These are phyloP conservation scores for Buphagus erythrorhynchus DNA, from an alignment of 2,797 vertebrate species.

Conservation along the genomic window DNA sequence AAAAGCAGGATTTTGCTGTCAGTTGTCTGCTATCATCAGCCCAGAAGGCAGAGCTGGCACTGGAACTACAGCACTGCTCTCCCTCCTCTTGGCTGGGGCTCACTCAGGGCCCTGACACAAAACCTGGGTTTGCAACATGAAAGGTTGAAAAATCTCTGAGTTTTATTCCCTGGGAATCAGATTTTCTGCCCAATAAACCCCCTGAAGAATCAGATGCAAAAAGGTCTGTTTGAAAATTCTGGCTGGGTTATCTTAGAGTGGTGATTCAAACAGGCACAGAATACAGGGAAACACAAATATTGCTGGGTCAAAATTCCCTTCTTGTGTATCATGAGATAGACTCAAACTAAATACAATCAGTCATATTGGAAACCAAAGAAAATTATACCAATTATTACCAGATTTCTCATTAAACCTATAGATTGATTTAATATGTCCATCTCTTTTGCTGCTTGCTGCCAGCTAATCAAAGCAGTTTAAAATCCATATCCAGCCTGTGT, in stretches of 20 bases:
- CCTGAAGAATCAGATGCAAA: background rate
- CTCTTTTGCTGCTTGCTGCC: background rate
- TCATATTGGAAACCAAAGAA: background rate
- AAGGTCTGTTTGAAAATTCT: background rate
- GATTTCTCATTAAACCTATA: background rate
- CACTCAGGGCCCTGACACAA: background rate
- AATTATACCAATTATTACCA: background rate
- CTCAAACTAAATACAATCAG: background rate
- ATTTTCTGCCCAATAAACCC: conserved; percentile 47
- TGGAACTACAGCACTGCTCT: background rate
- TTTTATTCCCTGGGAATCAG: background rate
- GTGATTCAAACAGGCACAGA: background rate
- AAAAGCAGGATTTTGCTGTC: background rate
- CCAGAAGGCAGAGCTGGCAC: background rate
- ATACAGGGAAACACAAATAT: background rate
- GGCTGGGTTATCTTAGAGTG: fast-evolving
- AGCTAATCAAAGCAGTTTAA: background rate
- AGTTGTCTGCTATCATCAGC: background rate
- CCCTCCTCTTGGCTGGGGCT: background rate
- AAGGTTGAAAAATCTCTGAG: conserved; percentile 6
- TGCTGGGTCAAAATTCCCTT: background rate
- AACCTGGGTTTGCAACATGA: background rate
- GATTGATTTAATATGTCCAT: background rate
- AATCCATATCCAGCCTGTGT: background rate
- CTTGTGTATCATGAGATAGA: background rate